phyloP scores from a whole-genome alignment of 2,888 invertebrate species.

The Orgyia antiqua region DNA sequence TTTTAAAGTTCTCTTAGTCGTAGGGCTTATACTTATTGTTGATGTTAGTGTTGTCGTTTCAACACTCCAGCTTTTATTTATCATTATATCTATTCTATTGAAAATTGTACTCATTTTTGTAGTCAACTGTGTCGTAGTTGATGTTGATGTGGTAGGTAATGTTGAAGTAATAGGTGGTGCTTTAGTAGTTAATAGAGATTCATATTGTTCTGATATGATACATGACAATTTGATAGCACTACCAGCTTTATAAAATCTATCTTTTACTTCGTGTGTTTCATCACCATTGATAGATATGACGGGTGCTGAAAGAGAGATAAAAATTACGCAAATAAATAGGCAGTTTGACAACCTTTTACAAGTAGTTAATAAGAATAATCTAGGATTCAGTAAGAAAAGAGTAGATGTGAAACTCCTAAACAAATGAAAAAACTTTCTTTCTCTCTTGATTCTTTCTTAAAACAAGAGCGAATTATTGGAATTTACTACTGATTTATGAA shows the following conservation, averaged over 20 bases:
- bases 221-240: conserved; percentile 85
- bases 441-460: no score
- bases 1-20: conserved; percentile 46
- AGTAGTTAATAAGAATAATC: no score
- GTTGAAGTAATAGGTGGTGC: conserved; percentile 38
- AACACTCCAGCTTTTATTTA: conserved; percentile 74
- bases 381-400: no score
- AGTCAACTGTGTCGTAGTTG: conserved; percentile 57
- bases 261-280: conserved; percentile 82
- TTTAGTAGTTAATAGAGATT: conserved; percentile 47
- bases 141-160: conserved; percentile 45
- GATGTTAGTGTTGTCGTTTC: conserved; percentile 66
- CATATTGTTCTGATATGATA: conserved; percentile 66
- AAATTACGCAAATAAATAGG: no score
- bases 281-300: conserved; percentile 85
- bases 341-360: no score
- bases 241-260: conserved; percentile 85
- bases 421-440: no score
- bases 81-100: conserved; percentile 71
- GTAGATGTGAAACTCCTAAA: no score
- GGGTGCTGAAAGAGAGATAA: conserved; percentile 80
- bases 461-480: no score
- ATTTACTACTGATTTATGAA: no score
- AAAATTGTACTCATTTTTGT: conserved; percentile 66
- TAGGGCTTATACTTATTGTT: conserved; percentile 66